phyloP scores from a whole-genome alignment of 1,140 invertebrate species.

The Drosophila dunni region DNA sequence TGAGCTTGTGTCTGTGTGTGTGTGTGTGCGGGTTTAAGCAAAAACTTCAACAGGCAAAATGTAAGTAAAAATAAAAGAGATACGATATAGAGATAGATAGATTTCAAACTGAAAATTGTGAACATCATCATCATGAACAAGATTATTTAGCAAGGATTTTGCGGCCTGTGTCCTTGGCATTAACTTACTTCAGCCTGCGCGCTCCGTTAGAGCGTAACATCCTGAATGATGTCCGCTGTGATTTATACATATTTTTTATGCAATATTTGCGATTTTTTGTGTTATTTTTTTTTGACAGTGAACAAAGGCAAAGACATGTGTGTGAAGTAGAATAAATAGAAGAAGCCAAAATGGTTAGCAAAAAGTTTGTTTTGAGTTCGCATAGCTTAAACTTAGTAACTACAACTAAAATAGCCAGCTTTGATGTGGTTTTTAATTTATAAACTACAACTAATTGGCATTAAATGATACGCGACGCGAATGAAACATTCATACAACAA shows the following conservation, averaged over 20 bases:
- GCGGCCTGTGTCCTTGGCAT: constrained; percentile 45
- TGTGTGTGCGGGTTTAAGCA: constrained; percentile 20
- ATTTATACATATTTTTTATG: constrained; percentile 15
- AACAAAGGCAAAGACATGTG: constrained; percentile 31
- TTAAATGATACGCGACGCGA: constrained; percentile 42
- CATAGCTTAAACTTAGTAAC: constrained; percentile 19
- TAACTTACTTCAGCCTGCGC: constrained; percentile 84
- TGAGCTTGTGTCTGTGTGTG: constrained; percentile 6
- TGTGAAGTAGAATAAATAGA: constrained; percentile 44
- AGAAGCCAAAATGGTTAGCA: constrained; percentile 50
- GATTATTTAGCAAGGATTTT: constrained; percentile 23
- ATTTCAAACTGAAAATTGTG: constrained; percentile 57
- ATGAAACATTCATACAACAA: constrained; percentile 3
- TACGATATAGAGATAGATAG: background rate
- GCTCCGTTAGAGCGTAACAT: constrained; percentile 85
- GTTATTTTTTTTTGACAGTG: constrained; percentile 18
- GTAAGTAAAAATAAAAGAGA: constrained; percentile 14
- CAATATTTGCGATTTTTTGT: constrained; percentile 9
- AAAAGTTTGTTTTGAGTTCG: constrained; percentile 18
- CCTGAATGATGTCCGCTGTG: constrained; percentile 84
- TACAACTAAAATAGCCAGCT: constrained; percentile 38
- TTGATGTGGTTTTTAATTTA: constrained; percentile 17
- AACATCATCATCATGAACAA: constrained; percentile 44
- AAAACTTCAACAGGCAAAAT: constrained; percentile 41
- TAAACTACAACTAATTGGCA: constrained; percentile 27